A percentile compares a stretch with the other conserved stretches of the same genome.
Conservation (phyloP, 1,140 invertebrate species). For the Drosophila paulistorum region DNA sequence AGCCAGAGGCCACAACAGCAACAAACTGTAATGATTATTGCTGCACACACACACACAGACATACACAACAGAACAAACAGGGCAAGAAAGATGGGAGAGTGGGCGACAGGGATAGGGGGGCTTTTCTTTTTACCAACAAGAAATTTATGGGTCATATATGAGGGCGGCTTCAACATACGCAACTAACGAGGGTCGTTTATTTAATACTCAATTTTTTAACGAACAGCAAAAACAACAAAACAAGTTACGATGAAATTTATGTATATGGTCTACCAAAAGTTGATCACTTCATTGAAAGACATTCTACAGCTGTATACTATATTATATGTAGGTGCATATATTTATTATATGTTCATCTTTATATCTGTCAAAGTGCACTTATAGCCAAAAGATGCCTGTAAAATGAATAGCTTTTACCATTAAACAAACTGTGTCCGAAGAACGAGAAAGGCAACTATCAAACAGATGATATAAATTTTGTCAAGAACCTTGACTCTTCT, state of each 20-base stretch:
- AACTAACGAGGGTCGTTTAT: conserved; percentile 19
- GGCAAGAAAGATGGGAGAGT: conserved; percentile 1
- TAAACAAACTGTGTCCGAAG: too few relatives aligned
- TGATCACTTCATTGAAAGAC: conserved; percentile 6
- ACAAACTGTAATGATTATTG: conserved; percentile 78
- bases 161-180: conserved; percentile 22
- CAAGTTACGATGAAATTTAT: background rate
- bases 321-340: background rate
- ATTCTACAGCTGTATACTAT: background rate
- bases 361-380: background rate
- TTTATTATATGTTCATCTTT: background rate
- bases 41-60: conserved; percentile 57
- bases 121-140: conserved; percentile 50
- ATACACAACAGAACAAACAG: conserved; percentile 38
- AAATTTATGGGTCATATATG: conserved; percentile 75
- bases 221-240: background rate
- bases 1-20: conserved; percentile 45
- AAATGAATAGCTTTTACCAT: background rate
- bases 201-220: conserved; percentile 30
- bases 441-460: too few relatives aligned
- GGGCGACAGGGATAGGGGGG: conserved; percentile 1
- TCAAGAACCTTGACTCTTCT: too few relatives aligned
- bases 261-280: background rate
- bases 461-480: too few relatives aligned
- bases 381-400: background rate